Percentiles rank a stretch among this genome's conserved stretches.
These are phyloP conservation scores for Agrotis clavis DNA, from an alignment of 2,888 invertebrate genomes.

Conservation along the genomic window DNA sequence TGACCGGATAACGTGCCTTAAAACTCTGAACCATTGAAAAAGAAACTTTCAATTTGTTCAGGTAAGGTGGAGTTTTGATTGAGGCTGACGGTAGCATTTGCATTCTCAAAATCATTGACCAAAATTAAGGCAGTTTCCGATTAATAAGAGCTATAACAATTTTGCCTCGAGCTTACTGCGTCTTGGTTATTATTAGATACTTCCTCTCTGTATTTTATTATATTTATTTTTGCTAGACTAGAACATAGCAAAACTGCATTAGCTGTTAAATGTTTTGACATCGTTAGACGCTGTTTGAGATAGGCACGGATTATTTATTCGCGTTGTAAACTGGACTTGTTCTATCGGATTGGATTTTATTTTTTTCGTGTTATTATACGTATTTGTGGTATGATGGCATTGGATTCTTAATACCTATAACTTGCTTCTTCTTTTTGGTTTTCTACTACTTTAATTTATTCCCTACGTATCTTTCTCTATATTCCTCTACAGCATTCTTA, in stretches of 20 bases:
- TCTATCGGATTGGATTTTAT: slow-evolving; percentile 21
- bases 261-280: slow-evolving; percentile 69
- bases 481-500: too few species aligned
- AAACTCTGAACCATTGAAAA: slow-evolving; percentile 40
- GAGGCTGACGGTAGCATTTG: slow-evolving; percentile 71
- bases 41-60: slow-evolving; percentile 49
- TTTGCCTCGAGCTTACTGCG: slow-evolving; percentile 79
- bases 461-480: too few species aligned
- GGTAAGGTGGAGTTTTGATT: slow-evolving; percentile 63
- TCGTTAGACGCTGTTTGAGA: slow-evolving; percentile 56
- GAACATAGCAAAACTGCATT: slow-evolving; percentile 65
- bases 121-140: slow-evolving; percentile 89
- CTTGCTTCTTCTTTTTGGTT: background rate
- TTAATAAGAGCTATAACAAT: slow-evolving; percentile 84
- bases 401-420: background rate
- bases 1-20: slow-evolving; percentile 86
- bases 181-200: slow-evolving; percentile 81
- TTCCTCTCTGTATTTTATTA: slow-evolving; percentile 77
- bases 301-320: slow-evolving; percentile 58
- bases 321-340: slow-evolving; percentile 48
- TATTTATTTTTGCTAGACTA: slow-evolving; percentile 63
- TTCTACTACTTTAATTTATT: background rate
- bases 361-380: slow-evolving; percentile 24
- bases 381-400: slow-evolving; percentile 11
- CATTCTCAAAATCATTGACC: slow-evolving; percentile 88